Conservation (phyloP, 2,888 invertebrate species). For the Hipparchia sbordonii region DNA sequence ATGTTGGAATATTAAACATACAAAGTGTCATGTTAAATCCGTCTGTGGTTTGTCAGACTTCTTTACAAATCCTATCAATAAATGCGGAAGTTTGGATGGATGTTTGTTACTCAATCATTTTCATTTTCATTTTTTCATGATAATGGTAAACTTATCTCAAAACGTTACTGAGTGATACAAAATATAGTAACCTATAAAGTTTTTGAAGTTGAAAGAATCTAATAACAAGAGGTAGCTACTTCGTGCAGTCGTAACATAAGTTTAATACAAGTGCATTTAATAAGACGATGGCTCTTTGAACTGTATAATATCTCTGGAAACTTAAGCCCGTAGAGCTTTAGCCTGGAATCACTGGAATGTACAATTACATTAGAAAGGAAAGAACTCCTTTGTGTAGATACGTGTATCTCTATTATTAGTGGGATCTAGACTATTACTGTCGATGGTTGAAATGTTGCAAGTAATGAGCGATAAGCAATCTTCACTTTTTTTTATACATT, state of each 20-base stretch:
- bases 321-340: slow-evolving; percentile 12
- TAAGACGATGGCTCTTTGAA: slow-evolving; percentile 24
- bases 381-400: slow-evolving; percentile 31
- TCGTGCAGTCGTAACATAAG: slow-evolving; percentile 15
- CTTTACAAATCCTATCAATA: no score
- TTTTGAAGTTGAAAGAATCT: neutral
- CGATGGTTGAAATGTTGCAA: slow-evolving; percentile 7
- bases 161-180: no score
- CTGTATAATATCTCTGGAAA: slow-evolving; percentile 6
- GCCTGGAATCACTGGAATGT: slow-evolving; percentile 19
- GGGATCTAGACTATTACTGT: slow-evolving; percentile 18
- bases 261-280: slow-evolving; percentile 30
- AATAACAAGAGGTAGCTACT: neutral
- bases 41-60: no score
- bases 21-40: no score
- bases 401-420: slow-evolving; percentile 15
- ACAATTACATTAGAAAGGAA: slow-evolving; percentile 35
- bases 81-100: no score
- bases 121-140: no score
- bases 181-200: neutral
- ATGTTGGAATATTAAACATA: no score
- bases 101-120: no score
- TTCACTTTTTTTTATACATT: neutral
- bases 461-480: slow-evolving; percentile 4
- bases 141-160: no score